A percentile compares a stretch with the other conserved stretches of the same genome.
Evolutionary conservation across 2,888 invertebrate species (phyloP).

Genomic region (Polyommatus icarus): DNA sequence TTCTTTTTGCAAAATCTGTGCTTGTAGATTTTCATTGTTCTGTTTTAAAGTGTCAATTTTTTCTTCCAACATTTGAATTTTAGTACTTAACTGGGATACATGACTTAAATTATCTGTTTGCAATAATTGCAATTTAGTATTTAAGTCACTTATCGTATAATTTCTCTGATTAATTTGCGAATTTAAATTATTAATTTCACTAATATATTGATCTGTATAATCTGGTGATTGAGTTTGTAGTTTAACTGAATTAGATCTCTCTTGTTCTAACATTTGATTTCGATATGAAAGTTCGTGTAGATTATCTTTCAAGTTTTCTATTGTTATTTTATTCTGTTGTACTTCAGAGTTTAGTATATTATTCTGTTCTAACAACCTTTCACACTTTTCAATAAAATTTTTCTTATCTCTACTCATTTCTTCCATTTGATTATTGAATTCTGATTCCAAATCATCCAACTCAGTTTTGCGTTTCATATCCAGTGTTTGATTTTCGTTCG

Average conservation of each 20-base stretch:
- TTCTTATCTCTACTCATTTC: constrained; percentile 74
- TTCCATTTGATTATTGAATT: constrained; percentile 72
- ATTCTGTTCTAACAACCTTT: constrained; percentile 74
- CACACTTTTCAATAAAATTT: constrained; percentile 69
- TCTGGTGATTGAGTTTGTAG: constrained; percentile 54
- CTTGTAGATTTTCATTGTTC: constrained; percentile 55
- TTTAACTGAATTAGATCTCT: constrained; percentile 43
- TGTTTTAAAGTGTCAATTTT: constrained; percentile 52
- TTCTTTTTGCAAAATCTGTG: constrained; percentile 55
- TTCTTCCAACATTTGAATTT: constrained; percentile 48
- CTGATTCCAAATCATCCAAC: constrained; percentile 69
- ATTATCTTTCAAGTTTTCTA: constrained; percentile 58
- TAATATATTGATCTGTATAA: constrained; percentile 74
- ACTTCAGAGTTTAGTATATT: constrained; percentile 58
- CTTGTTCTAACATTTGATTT: constrained; percentile 59
- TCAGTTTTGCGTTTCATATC: constrained; percentile 67
- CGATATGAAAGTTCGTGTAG: constrained; percentile 59
- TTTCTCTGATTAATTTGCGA: constrained; percentile 74
- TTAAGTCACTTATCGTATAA: constrained; percentile 65
- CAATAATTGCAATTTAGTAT: constrained; percentile 52
- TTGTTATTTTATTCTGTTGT: constrained; percentile 60
- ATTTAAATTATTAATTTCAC: constrained; percentile 80
- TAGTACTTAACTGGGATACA: constrained; percentile 52
- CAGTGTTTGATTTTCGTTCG: constrained; percentile 62
- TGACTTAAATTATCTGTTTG: constrained; percentile 52